Evolutionary conservation across 2,888 invertebrate species (phyloP), one percentile per base, ranked within the genome.

Genomic region (Hymenopus coronatus): DNA sequence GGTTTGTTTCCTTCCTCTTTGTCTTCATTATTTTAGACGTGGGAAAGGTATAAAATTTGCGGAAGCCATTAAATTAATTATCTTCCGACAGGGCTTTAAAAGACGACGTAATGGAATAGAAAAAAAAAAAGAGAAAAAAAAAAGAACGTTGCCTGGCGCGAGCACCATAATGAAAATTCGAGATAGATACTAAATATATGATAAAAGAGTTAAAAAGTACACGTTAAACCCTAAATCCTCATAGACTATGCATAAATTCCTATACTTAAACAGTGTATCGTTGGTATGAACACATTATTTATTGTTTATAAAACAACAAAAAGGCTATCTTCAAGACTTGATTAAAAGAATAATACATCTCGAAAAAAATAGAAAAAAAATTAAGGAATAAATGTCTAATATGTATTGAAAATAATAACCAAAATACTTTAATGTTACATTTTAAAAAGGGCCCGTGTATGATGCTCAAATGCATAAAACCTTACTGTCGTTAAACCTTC

Each of bases 31-130:
- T 30, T 14, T 70, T 86, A 87, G n/a, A 87, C 90, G 90, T 94
- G 94, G 94, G 94, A 94, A 94, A 94, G 94, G 94, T 94, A 94
- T 94, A 94, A 94, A 94, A 94, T 93, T 93, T 90, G 28, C 83
- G 82, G 83, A 27, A 40, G 54, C 25, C 54, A 70, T 70, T 70
- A 70, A 15, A 25, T 70, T 82, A 85, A 12, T 85, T 82, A 88
- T 46, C 84, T 20, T 70, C 54, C 20, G 54, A 70, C 54, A 70
- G 54, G 54, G 25, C 15, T 40, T 70, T 70, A 70, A 70, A 70
- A 20, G 54, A 70, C 15, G 54, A 70, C 54, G 25, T 25, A 70
- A 25, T 70, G 54, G 54, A 70, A 70, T 6, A 70, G 54, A 70
- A 30, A 25, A 30, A 25, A 81, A 85, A 15, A 70, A 30, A 70